Evolutionary conservation across 1,140 invertebrate genomes (phyloP), one percentile per base, ranked within the genome.

Genomic region (Cephus cinctus): DNA sequence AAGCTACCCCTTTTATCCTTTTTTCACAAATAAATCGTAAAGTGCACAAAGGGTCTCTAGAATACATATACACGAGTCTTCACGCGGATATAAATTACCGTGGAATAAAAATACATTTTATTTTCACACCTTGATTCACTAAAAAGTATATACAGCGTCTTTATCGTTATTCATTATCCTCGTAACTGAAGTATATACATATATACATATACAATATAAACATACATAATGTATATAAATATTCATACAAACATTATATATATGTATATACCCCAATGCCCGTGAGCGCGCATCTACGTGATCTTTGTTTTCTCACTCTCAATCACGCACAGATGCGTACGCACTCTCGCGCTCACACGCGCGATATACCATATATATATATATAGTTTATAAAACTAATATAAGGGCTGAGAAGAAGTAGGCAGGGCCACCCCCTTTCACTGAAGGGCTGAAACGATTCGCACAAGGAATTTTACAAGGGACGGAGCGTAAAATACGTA

Each of bases 51-150:
- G n/a, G n/a, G n/a, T n/a, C n/a, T n/a, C n/a, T n/a, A n/a, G n/a
- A n/a, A n/a, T n/a, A n/a, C n/a, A n/a, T n/a, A n/a, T n/a, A n/a
- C n/a, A n/a, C n/a, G n/a, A n/a, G n/a, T n/a, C n/a, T n/a, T n/a
- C n/a, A 36, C 6, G 34, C 14, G 15, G 15, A 16, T 36, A 36
- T 1, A 8, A 41, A 11, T 23, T 41, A 41, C 11, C 18, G 36
- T 73, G 71, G 74, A 76, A 76, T 76, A 75, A 76, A 76, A 76
- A 76, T 76, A 76, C 73, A 69, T 64, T 76, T 75, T 75, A 75
- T 76, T 75, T 75, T 73, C 69, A 75, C 71, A 75, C 65, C 60
- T 75, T 71, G 64, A 67, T 69, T 74, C 52, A 59, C 73, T 76
- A 75, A 64, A 71, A 76, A 75, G 57, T 75, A 76, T 76, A 69